Base-by-base conservation (phyloP, 2,797 vertebrate genomes). In the Alosa sapidissima region DNA sequence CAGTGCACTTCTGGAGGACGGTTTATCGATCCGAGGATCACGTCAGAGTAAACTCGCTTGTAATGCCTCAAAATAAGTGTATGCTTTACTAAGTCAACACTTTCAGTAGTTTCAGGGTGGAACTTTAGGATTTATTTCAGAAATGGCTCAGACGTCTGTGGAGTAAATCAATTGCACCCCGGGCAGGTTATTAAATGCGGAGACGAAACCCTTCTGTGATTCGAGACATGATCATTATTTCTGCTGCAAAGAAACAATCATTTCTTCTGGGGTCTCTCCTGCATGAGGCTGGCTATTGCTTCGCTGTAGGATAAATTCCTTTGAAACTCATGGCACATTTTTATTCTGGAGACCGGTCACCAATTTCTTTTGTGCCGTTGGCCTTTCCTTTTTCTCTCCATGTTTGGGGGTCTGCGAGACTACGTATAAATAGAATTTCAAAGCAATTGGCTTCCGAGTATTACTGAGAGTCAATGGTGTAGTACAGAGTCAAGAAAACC, bases 211-310 rank as follows among this genome's bases (percentile, higher is more conserved):
- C 87, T 86, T 86, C 84, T 87, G 84, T 84, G 84, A 87, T 85
- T 85, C 82, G 81, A 89, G 87, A 89, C 88, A 86, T 86, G 84
- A 90, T 90, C 87, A 90, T 90, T 88, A 87, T 88, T 89, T 88
- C 87, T 86, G 88, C 84, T 16, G 47, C 83, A 62, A 81, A 86
- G 85, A 88, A 88, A 89, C 87, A 88, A 89, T 87, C 84, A 85
- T 87, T 85, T 89, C 72, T 87, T 84, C 83, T 83, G 28, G 85
- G 82, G 16, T 19, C 54, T 86, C 65, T 85, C 84, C 85, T 72
- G 28, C 24, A 47, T 85, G 81, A 88, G 86, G 65, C 48, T 47
- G 28, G 81, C 85, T 55, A 83, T 86, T 86, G 82, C 83, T 48
- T 45, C 60, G 49, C 36, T 55, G 28, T 28, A 78, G 58, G 75